Evolutionary conservation across 2,888 invertebrate species (phyloP).

Genomic region (Hydroisotoma schaefferi): DNA sequence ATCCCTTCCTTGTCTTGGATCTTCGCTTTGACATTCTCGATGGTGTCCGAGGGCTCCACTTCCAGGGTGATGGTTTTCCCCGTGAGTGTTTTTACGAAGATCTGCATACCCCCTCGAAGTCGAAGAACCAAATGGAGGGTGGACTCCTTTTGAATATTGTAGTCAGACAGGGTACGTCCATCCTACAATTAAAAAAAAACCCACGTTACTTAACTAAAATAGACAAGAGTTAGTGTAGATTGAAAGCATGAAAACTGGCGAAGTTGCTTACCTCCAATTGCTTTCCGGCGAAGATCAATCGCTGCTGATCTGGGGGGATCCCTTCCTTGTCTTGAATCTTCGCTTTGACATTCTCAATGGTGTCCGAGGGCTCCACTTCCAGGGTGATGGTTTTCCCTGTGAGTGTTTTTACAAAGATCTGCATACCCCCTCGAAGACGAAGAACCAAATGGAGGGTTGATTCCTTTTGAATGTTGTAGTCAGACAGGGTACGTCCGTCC

Average conservation of each 20-base stretch:
- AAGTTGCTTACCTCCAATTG: constrained; percentile 65
- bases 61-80: constrained; percentile 93
- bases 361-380: constrained; percentile 87
- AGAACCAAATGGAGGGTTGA: constrained; percentile 84
- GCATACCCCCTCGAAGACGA: constrained; percentile 90
- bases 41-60: constrained; percentile 85
- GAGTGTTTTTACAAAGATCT: constrained; percentile 94
- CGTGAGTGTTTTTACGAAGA: constrained; percentile 74
- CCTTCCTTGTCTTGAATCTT: constrained; percentile 58
- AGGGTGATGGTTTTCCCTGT: constrained; percentile 91
- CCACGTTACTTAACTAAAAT: no score
- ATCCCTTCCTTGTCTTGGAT: constrained; percentile 59
- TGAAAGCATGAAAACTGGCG: not conserved
- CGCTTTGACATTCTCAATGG: constrained; percentile 59
- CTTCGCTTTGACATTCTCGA: constrained; percentile 57
- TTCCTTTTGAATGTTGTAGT: constrained; percentile 94
- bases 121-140: constrained; percentile 83
- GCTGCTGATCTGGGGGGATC: constrained; percentile 61
- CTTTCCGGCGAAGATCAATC: constrained; percentile 61
- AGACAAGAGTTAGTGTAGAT: no score
- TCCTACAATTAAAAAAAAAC: constrained; percentile 59
- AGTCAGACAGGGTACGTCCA: constrained; percentile 86
- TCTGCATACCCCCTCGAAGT: constrained; percentile 94
- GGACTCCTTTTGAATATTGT: constrained; percentile 93
- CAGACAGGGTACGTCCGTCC: constrained; percentile 87